Evolutionary conservation across 2,888 invertebrate genomes (phyloP), one percentile per base, ranked within the genome.

Genomic region (Mimumesa dahlbomi): DNA sequence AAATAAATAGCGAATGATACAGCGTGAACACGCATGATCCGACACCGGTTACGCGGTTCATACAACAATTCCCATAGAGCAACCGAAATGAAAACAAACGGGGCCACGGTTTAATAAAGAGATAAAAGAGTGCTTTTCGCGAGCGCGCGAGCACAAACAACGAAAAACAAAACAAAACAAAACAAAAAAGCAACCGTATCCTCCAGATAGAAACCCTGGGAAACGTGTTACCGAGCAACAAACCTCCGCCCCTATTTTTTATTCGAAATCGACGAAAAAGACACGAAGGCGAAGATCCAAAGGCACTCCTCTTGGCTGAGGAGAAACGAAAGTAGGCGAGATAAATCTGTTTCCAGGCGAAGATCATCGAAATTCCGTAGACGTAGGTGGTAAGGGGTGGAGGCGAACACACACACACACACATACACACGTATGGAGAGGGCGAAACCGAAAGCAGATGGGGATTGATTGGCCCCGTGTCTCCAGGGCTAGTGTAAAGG

Each of bases 381-480:
- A 56, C 77, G 81, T 81, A 75, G 65, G 18, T 14, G 49, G 38
- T 50, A 52, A 43, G 73, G 63, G 63, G n/a, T n/a, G n/a, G n/a
- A n/a, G n/a, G n/a, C n/a, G n/a, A n/a, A n/a, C n/a, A n/a, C n/a
- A n/a, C n/a, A n/a, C n/a, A n/a, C n/a, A n/a, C n/a, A n/a, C n/a
- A 31, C 34, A 58, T 19, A 43, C 36, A 42, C 79, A 29, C 43
- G 49, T 56, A 48, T 45, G 56, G 40, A 18, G 56, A 46, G 19
- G 56, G 48, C 67, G 67, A 73, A 75, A 78, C 77, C 70, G 70
- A 81, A 75, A 80, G 66, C 75, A 77, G 81, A 79, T 72, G 79
- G 76, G 80, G 72, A 82, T 75, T 81, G 81, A 81, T 82, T 80
- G 82, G 76, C 79, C n/a, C 56, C 73, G 79, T 79, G 80, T 81